Evolutionary conservation across 2,797 vertebrate species (phyloP), one percentile per base, ranked within the genome.

Genomic region (Labroides dimidiatus): DNA sequence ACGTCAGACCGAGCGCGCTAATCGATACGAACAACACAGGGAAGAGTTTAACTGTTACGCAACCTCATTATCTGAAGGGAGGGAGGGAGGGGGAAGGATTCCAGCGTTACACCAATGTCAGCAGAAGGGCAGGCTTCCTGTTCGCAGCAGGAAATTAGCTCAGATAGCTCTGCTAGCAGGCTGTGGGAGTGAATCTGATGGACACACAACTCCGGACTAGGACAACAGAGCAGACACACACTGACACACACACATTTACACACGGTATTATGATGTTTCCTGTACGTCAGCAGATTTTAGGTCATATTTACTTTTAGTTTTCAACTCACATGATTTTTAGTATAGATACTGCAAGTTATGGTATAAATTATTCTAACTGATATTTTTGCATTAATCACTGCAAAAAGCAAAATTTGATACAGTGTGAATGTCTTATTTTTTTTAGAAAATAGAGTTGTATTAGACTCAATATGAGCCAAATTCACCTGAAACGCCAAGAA

Each of bases 41-140:
- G 86, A 79, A 84, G 76, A 87, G 84, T 86, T 91, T 86, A 89
- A 84, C 69, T 66, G 87, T 90, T 88, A 82, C 45, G 43, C 80
- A 87, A 89, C 69, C 74, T 85, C 68, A 76, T 87, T 86, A 87
- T 61, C 64, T 77, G 75, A n/a, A 69, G 74, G 66, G 42, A 15
- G 33, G 42, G 14, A 20, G 12, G 2, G 21, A 6, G 12, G 20
- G 62, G 36, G 39, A 4, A 8, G 62, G 33, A 33, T 67, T 64
- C 57, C 74, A 70, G 43, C 12, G 53, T 71, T 69, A 72, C 79
- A 64, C 73, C 82, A 87, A 84, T 80, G 82, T 87, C 82, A 88
- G 61, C 64, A 78, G 75, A 84, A 91, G 84, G 84, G 59, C 84
- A 86, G 64, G 43, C 30, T 54, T 82, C 68, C 72, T 63, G 75